A percentile compares a stretch with the other conserved stretches of the same genome.
phyloP scores from a whole-genome alignment of 2,797 vertebrate genomes.

The Erethizon dorsatum region DNA sequence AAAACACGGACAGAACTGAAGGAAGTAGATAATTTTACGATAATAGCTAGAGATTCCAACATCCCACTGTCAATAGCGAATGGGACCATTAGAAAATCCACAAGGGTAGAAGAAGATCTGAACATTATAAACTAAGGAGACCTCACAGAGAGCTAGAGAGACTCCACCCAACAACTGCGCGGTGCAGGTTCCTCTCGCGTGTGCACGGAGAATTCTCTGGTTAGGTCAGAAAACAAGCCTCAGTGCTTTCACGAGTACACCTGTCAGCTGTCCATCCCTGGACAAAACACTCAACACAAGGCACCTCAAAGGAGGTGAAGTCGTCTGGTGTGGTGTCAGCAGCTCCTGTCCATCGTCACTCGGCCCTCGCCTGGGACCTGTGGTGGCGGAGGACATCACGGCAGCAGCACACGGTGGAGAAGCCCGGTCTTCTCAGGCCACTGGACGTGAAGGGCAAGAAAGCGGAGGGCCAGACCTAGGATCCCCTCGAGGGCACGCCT shows the following conservation, averaged over 20 bases:
- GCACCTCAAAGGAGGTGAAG: neutral
- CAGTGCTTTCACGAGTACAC: no score
- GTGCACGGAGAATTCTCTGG: neutral
- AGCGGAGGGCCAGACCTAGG: neutral
- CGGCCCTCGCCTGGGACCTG: neutral
- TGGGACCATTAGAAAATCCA: neutral
- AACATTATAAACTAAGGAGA: neutral
- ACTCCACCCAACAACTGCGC: neutral
- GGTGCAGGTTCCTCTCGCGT: neutral
- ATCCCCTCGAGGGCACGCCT: neutral
- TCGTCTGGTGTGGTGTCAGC: no score
- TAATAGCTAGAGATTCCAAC: neutral
- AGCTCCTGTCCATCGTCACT: neutral
- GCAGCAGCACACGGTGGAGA: neutral
- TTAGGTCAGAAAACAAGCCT: no score
- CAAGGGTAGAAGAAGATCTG: neutral
- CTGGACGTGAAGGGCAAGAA: neutral
- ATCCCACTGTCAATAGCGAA: neutral
- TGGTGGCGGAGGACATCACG: neutral
- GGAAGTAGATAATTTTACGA: neutral
- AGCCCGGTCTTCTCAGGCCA: neutral
- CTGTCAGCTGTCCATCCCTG: neutral
- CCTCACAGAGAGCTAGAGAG: neutral
- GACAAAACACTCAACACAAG: neutral
- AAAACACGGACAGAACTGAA: neutral